These are phyloP conservation scores for Phoxinus dragarum DNA, from an alignment of 2,797 vertebrate genomes.

Conservation along the genomic window DNA sequence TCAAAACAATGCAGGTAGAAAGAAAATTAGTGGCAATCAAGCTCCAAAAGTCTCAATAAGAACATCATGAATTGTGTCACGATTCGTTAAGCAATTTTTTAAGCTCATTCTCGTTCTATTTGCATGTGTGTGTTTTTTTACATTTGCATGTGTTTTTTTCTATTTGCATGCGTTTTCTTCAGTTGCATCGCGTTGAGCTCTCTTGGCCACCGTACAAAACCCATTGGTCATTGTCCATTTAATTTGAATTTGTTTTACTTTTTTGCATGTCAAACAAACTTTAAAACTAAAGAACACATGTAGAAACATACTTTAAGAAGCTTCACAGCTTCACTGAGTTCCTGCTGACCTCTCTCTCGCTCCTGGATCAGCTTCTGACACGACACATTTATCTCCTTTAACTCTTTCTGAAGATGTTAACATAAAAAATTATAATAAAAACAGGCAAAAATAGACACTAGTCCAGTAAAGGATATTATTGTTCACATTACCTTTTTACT, in stretches of 20 bases:
- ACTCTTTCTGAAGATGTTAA: conserved; percentile 15
- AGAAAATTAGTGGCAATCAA: not conserved
- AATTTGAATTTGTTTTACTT: too few species aligned
- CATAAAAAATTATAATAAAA: not conserved
- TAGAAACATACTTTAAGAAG: conserved; percentile 20
- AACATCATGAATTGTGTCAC: not conserved
- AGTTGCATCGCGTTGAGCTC: too few species aligned
- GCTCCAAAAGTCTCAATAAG: not conserved
- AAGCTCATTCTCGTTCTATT: too few species aligned
- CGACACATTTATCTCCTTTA: not conserved
- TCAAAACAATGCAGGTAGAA: not conserved
- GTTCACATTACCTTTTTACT: conserved; percentile 2
- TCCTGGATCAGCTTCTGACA: conserved; percentile 36
- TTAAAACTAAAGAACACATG: not conserved
- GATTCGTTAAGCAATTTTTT: not conserved
- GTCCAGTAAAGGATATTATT: not conserved
- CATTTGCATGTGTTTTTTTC: too few species aligned
- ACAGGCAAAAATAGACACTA: not conserved
- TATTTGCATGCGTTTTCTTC: too few species aligned
- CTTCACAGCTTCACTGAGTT: conserved; percentile 20
- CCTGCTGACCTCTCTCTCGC: conserved; percentile 21
- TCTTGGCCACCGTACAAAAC: not conserved
- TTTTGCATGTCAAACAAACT: not conserved
- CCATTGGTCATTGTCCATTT: not conserved
- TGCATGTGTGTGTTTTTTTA: too few species aligned